Evolutionary conservation across 2,113 vertebrate genomes (phyloP).

Genomic region (Petrocephalus microphthalmus): DNA sequence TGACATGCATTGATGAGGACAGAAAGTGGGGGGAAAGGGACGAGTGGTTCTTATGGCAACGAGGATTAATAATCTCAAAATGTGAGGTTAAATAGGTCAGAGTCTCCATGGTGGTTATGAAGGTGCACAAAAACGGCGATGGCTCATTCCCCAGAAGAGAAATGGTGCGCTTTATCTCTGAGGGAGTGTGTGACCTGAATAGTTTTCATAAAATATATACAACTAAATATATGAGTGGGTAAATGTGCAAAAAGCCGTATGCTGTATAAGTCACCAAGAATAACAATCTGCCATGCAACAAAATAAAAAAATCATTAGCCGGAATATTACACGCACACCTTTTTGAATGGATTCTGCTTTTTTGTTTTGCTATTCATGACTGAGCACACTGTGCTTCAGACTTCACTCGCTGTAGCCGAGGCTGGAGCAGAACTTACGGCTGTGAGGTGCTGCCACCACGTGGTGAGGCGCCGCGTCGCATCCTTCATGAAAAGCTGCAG

Average conservation of each 20-base stretch:
- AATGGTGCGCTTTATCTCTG: neutral
- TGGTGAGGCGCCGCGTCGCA: conserved; percentile 1
- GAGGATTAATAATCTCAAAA: conserved; percentile 45
- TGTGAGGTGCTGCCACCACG: conserved; percentile 17
- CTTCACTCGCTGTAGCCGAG: neutral
- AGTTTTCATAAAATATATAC: neutral
- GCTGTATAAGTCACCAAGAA: neutral
- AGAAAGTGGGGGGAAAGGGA: conserved; percentile 33
- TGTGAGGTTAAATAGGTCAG: conserved; percentile 32
- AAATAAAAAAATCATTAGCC: neutral
- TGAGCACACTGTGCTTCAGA: conserved; percentile 37
- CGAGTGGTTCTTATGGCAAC: conserved; percentile 56
- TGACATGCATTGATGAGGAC: conserved; percentile 50
- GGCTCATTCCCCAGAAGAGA: neutral
- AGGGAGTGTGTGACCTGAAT: neutral
- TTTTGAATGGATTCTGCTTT: neutral
- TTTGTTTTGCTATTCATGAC: conserved; percentile 1
- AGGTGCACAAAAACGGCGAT: neutral
- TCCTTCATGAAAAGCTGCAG: neutral
- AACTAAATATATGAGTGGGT: neutral
- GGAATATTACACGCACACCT: neutral
- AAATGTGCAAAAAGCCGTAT: neutral
- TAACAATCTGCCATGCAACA: neutral
- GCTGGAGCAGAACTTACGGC: neutral
- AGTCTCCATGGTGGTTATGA: conserved; percentile 6